Base-by-base conservation (phyloP, 2,888 invertebrate genomes). In the Spodoptera picta region DNA sequence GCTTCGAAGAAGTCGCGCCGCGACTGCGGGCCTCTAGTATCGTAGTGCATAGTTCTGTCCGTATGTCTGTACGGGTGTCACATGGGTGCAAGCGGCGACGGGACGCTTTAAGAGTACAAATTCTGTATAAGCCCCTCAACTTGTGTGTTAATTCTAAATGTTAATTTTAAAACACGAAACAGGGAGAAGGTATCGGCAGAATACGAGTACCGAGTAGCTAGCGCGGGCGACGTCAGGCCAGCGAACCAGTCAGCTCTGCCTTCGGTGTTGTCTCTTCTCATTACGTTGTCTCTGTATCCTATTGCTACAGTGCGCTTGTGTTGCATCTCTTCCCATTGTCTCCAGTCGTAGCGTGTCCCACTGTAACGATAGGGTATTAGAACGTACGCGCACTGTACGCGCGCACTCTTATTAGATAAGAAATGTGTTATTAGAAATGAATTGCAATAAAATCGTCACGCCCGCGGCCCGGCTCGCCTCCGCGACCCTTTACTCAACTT, bases 101-200 rank as follows among this genome's bases (percentile, higher is more conserved):
- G 90, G 88, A 93, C 90, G 90, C 90, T 90, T 85, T 78, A 95
- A 96, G 95, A 96, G 96, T 96, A 96, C 96, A 96, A 96, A 96
- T 96, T 96, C 96, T 95, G 95, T 96, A 95, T 95, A 95, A 95
- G 95, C 95, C 95, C 95, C 95, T 92, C 64, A 70, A 90, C 89
- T 90, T 88, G 92, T 90, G 88, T 90, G 91, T 90, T 92, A 91
- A 91, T 91, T 90, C 87, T 92, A 89, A 90, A 90, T 84, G 81
- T 91, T 92, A 91, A 90, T 91, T 90, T 89, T 88, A 90, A 88
- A 90, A 90, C 82, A 83, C 77, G 86, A 85, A 90, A 90, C 90
- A 89, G 92, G 91, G 88, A 79, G 75, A 90, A 83, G 86, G 83
- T 89, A 86, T 87, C 86, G 87, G 89, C 87, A 79, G 73, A 73